Conservation (phyloP, 1,140 invertebrate species). For the Bombus sibiricus region DNA sequence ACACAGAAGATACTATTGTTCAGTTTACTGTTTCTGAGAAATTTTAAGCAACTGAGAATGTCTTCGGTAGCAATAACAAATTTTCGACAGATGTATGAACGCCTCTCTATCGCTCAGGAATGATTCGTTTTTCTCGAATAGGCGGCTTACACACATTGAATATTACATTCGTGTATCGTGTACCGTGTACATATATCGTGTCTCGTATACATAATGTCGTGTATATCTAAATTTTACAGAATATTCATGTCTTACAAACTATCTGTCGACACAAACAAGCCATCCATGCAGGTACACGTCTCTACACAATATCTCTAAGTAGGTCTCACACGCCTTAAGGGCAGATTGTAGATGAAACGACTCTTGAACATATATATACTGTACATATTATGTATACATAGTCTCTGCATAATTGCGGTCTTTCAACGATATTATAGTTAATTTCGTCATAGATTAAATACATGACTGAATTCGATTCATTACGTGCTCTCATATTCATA, state of each 20-base stretch:
- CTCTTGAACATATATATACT: not conserved
- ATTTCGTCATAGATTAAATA: not conserved
- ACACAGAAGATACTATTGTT: not conserved
- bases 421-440: not conserved
- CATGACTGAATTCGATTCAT: not conserved
- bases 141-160: too few species aligned
- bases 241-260: not conserved
- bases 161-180: too few species aligned
- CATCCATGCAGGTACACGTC: not conserved
- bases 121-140: too few species aligned
- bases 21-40: not conserved
- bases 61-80: not conserved
- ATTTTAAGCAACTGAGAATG: not conserved
- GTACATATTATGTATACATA: not conserved
- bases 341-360: too few species aligned
- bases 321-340: not conserved
- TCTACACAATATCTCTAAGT: not conserved
- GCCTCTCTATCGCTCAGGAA: not conserved
- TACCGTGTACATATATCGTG: too few species aligned
- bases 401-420: not conserved
- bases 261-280: too few species aligned
- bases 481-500: not conserved
- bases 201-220: too few species aligned
- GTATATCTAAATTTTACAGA: not conserved
- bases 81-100: not conserved